Evolutionary conservation across 2,888 invertebrate species (phyloP).

Genomic region (Eurois occulta): DNA sequence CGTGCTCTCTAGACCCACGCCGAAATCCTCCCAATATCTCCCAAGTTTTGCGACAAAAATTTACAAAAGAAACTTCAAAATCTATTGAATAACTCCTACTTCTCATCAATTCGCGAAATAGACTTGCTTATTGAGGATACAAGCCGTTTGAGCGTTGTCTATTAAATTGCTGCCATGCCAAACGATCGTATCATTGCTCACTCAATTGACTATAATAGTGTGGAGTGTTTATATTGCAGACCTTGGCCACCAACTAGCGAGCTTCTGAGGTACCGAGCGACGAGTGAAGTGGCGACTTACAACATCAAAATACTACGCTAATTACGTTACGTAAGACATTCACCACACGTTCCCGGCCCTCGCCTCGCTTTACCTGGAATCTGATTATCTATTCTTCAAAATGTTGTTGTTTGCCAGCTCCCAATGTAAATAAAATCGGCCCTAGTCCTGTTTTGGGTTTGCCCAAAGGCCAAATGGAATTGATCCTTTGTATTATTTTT

Average conservation of each 20-base stretch:
- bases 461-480: conserved; percentile 45
- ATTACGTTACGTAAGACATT: conserved; percentile 74
- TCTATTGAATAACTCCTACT: neutral
- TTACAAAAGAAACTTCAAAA: conserved; percentile 3
- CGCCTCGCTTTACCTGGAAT: conserved; percentile 61
- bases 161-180: conserved; percentile 70
- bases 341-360: conserved; percentile 69
- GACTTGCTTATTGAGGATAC: conserved; percentile 28
- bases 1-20: conserved; percentile 63
- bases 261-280: conserved; percentile 47
- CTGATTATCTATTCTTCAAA: conserved; percentile 50
- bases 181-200: conserved; percentile 70
- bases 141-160: conserved; percentile 49
- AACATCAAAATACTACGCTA: conserved; percentile 72
- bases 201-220: conserved; percentile 78
- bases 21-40: conserved; percentile 50
- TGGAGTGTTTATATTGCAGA: conserved; percentile 65
- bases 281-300: conserved; percentile 55
- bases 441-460: conserved; percentile 43
- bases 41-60: conserved; percentile 44
- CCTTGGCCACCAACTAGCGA: conserved; percentile 67
- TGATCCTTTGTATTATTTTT: conserved; percentile 61
- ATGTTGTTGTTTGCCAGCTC: conserved; percentile 59
- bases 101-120: conserved; percentile 19
- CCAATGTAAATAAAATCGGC: conserved; percentile 41